Evolutionary conservation across 2,797 vertebrate genomes (phyloP).

Genomic region (Sus cebifrons): DNA sequence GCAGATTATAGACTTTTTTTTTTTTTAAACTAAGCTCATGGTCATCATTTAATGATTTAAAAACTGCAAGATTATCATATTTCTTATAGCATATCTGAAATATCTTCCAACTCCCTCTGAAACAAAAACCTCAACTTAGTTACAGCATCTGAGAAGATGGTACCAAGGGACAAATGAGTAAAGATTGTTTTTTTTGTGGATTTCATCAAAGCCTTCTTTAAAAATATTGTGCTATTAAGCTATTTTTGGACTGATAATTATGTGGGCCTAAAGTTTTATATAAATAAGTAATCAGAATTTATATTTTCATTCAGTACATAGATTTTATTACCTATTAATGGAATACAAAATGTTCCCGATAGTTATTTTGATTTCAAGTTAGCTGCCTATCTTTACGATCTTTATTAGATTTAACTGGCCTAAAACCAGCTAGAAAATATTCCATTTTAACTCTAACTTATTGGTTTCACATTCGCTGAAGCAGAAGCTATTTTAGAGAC

Average conservation of each 20-base stretch:
- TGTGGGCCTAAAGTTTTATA: conserved; percentile 40
- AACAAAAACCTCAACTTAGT: conserved; percentile 59
- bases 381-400: conserved; percentile 58
- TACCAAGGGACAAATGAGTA: conserved; percentile 31
- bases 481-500: conserved; percentile 52
- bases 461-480: conserved; percentile 33
- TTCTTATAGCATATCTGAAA: conserved; percentile 48
- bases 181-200: conserved; percentile 57
- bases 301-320: conserved; percentile 41
- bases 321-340: conserved; percentile 64
- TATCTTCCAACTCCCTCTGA: conserved; percentile 22
- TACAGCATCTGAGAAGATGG: conserved; percentile 47
- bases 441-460: not conserved
- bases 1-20: conserved; percentile 38
- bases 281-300: conserved; percentile 64
- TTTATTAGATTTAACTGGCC: conserved; percentile 62
- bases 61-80: not conserved
- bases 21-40: not conserved
- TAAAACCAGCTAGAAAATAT: conserved; percentile 56
- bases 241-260: conserved; percentile 27
- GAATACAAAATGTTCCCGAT: conserved; percentile 51
- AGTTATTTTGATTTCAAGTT: conserved; percentile 71
- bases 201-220: conserved; percentile 65
- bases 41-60: not conserved
- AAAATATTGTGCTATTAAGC: conserved; percentile 56